A percentile compares a stretch with the other conserved stretches of the same genome.
Evolutionary conservation across 64 coral and sea anemone species (phyloP).

Genomic region (Orbicella faveolata): DNA sequence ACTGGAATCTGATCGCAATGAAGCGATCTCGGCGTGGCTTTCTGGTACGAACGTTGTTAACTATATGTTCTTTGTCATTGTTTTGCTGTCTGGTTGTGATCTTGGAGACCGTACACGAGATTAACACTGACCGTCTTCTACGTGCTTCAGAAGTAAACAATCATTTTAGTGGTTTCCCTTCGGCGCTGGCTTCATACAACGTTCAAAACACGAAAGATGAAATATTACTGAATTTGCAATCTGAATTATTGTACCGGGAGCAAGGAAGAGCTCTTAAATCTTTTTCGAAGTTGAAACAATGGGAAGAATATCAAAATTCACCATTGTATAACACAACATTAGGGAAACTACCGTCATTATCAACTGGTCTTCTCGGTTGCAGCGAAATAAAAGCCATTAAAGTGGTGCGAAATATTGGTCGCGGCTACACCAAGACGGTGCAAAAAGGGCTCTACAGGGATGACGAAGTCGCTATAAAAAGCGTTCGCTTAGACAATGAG

Average conservation of each 20-base stretch:
- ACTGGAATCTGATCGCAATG: conserved; percentile 12
- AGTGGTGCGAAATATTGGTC: conserved; percentile 49
- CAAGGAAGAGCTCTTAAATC: conserved; percentile 12
- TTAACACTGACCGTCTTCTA: neutral
- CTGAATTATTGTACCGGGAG: neutral
- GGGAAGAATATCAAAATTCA: neutral
- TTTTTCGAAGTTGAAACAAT: neutral
- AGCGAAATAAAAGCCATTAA: conserved; percentile 54
- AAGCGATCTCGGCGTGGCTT: neutral
- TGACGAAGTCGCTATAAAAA: conserved; percentile 58
- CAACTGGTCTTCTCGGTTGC: conserved; percentile 35
- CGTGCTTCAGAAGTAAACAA: conserved; percentile 1
- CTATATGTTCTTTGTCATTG: conserved; percentile 9
- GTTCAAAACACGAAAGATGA: neutral
- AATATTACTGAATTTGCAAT: neutral
- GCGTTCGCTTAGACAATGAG: conserved; percentile 45
- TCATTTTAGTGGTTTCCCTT: neutral
- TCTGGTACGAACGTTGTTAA: neutral
- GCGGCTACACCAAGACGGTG: conserved; percentile 78
- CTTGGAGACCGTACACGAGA: conserved; percentile 20
- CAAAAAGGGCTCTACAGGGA: conserved; percentile 60
- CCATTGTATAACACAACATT: conserved; percentile 9
- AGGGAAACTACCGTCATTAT: too few species aligned
- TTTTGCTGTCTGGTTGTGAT: conserved; percentile 35
- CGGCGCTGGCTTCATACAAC: neutral